Evolutionary conservation across 2,113 vertebrate species (phyloP), one percentile per base, ranked within the genome.

Genomic region (Pseudorectes ferrugineus): DNA sequence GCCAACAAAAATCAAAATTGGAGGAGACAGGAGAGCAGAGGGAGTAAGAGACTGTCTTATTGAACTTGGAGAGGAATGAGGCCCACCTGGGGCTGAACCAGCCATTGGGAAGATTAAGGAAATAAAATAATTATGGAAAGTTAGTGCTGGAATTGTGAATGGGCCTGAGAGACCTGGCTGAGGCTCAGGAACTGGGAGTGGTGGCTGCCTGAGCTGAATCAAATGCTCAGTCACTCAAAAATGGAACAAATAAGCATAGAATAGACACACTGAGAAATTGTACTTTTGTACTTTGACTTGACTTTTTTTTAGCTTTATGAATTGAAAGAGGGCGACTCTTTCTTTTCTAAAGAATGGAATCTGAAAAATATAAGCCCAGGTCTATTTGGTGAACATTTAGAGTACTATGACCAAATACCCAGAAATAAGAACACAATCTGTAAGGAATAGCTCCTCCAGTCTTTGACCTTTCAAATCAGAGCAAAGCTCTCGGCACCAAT

Each of bases 51-150:
- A 85, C 77, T 95, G 90, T 95, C 97, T 93, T 96, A 96, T 94
- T 95, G 96, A 95, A 97, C 95, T 97, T 97, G 91, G 95, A 98
- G 83, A 91, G 95, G 92, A 97, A 85, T 96, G 33, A 75, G 89
- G 94, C 93, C 85, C 96, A 96, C 89, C 95, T 97, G 95, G 91
- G 96, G 96, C 93, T 90, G 90, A 97, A 97, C 81, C 87, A 97
- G 94, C 96, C 88, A 88, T 93, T 95, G 97, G 96, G 92, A 97
- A 98, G 96, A 98, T 97, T 96, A 97, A 98, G 96, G 95, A 97
- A 98, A 97, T 97, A 98, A 97, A 98, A 97, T 97, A 94, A 97
- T 98, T 97, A 97, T 94, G 95, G 93, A 97, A 97, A 98, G 95
- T 92, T 93, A 93, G 85, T 96, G 88, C 97, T 98, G 96, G 96